Base-by-base conservation (phyloP, 2,113 vertebrate genomes). In the Antennarius striatus region DNA sequence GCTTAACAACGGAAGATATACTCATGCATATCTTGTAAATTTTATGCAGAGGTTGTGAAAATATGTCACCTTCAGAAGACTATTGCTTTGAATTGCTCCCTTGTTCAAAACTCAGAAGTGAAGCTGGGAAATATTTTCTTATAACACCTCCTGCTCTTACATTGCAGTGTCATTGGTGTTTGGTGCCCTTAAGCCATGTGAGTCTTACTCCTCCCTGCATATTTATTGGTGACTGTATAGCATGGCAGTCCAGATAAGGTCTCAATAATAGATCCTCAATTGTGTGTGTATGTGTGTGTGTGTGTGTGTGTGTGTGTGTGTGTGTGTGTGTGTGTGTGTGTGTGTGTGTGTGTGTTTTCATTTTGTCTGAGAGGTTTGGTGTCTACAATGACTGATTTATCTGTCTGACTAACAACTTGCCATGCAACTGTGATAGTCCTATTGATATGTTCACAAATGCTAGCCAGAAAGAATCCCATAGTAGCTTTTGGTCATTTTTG, bases 171-270 rank as follows among this genome's bases (percentile, higher is more conserved):
- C 29, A 45, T 65, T 71, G 51, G 52, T 22, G 62, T 73, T 61
- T 77, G 58, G 82, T 56, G 71, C 50, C 42, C 66, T 73, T 45
- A 43, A 74, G 68, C 49, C 17, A 10, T 78, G 56, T 28, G 49
- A 73, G 59, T 57, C 17, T 58, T 60, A 57, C 49, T 55, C 59
- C 50, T 76, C 75, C 77, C 72, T 71, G 73, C 52, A 69, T 46
- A 50, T 58, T 78, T 76, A 68, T 48, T 36, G 61, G 36, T 66
- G 66, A 86, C 80, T 81, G 75, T 50, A 57, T 79, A 56, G 47
- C 51, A 65, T 50, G n/a, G 68, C 42, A 32, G 22, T 49, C 43
- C 68, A 73, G 71, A 39, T 61, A 36, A 71, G 56, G 61, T 68
- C 40, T 59, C 58, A 29, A 62, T 49, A 76, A 77, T 86, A 71